Evolutionary conservation across 2,888 invertebrate genomes (phyloP).

Genomic region (Drosophila algonquin): DNA sequence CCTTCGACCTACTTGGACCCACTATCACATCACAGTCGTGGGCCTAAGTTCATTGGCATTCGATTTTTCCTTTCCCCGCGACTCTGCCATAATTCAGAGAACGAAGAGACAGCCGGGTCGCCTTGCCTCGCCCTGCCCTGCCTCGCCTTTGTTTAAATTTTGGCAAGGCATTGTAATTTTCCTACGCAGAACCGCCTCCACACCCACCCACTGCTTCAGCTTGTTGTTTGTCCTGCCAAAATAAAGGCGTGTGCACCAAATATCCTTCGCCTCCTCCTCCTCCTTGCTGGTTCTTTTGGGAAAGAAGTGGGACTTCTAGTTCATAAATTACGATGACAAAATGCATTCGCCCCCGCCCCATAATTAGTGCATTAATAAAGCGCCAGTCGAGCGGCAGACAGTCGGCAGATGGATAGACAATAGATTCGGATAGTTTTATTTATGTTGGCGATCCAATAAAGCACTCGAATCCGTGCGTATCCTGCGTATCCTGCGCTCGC

Average conservation of each 20-base stretch:
- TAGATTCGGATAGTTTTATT: conserved; percentile 70
- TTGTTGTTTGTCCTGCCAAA: conserved; percentile 22
- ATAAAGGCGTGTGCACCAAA: conserved; percentile 32
- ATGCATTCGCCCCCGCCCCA: conserved; percentile 55
- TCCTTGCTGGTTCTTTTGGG: background rate
- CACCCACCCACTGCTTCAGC: conserved; percentile 2
- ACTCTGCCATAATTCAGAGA: conserved; percentile 55
- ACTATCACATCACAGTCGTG: conserved; percentile 6
- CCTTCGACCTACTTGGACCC: conserved; percentile 33
- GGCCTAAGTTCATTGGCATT: conserved; percentile 57
- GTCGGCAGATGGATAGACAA: conserved; percentile 56
- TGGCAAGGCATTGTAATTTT: conserved; percentile 71
- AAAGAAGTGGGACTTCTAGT: conserved; percentile 23
- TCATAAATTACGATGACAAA: conserved; percentile 71
- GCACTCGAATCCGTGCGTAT: no score
- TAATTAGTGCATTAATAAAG: conserved; percentile 73
- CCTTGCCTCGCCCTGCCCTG: conserved; percentile 1
- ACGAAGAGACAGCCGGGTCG: conserved; percentile 51
- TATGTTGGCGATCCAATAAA: conserved; percentile 38
- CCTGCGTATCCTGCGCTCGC: conserved; percentile 9
- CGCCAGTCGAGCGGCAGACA: conserved; percentile 20
- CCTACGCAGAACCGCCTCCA: conserved; percentile 60
- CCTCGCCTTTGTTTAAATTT: conserved; percentile 72
- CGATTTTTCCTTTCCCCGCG: conserved; percentile 33
- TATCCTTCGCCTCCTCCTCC: background rate